Percentiles rank a stretch among this genome's conserved stretches.
Conservation (phyloP, 2,888 invertebrate species). For the Ligdia adustata region DNA sequence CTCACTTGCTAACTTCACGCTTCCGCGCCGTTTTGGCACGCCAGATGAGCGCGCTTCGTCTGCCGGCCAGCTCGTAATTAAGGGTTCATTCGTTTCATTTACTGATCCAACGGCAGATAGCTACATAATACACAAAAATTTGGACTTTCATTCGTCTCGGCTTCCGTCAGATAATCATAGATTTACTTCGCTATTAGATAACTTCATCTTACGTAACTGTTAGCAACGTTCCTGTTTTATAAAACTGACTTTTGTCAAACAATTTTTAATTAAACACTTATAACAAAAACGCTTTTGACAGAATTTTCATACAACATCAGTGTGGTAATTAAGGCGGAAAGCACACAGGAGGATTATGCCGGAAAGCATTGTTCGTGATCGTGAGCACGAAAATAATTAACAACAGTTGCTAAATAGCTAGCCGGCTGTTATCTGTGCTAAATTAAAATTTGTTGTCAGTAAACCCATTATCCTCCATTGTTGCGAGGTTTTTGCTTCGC, state of each 20-base stretch:
- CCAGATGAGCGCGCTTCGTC: conserved; percentile 24
- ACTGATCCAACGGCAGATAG: not conserved
- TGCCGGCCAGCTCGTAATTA: conserved; percentile 24
- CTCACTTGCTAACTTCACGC: conserved; percentile 62
- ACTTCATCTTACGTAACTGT: conserved; percentile 1
- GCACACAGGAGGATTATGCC: conserved; percentile 45
- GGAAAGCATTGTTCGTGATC: conserved; percentile 62
- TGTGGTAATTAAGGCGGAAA: conserved; percentile 30
- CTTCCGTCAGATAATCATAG: conserved; percentile 1
- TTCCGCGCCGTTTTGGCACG: conserved; percentile 42
- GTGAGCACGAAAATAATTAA: conserved; percentile 63
- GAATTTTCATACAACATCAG: conserved; percentile 32
- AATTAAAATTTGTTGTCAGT: conserved; percentile 30
- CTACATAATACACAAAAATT: not conserved
- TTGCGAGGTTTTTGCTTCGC: conserved; percentile 11
- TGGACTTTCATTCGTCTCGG: not conserved
- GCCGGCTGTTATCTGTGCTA: conserved; percentile 39
- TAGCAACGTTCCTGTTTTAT: not conserved
- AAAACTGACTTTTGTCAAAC: conserved; percentile 8
- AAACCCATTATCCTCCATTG: conserved; percentile 21
- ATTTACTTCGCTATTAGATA: conserved; percentile 4
- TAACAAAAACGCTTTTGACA: conserved; percentile 18
- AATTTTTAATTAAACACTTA: conserved; percentile 9
- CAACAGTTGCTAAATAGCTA: conserved; percentile 54
- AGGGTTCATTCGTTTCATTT: conserved; percentile 14